Conservation (phyloP, 2,888 invertebrate species). For the Limenitis arthemis region DNA sequence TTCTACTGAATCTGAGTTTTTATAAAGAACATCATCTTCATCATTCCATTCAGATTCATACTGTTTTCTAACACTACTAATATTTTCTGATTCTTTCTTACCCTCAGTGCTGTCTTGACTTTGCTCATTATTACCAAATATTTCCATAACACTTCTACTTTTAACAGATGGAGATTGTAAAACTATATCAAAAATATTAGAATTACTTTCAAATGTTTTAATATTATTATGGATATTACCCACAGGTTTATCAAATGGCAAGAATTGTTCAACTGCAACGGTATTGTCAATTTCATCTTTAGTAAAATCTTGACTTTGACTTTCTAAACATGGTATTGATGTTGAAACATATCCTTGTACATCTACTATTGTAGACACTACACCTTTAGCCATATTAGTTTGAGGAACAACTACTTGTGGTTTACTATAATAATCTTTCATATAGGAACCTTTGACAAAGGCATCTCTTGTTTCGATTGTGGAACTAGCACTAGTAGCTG, state of each 20-base stretch:
- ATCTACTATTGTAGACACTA: conserved; percentile 7
- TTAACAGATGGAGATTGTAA: conserved; percentile 44
- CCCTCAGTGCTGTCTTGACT: conserved; percentile 36
- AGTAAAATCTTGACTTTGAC: conserved; percentile 34
- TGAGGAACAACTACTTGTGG: not conserved
- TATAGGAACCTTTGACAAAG: not conserved
- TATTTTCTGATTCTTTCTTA: conserved; percentile 37
- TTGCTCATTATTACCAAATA: conserved; percentile 42
- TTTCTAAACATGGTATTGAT: conserved; percentile 6
- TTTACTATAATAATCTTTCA: conserved; percentile 1
- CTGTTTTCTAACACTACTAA: conserved; percentile 37
- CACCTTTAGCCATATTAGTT: conserved; percentile 2
- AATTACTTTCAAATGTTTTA: conserved; percentile 24
- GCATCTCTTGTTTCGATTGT: conserved; percentile 4
- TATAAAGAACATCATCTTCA: conserved; percentile 64
- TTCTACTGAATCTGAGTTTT: conserved; percentile 36
- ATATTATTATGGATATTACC: conserved; percentile 14
- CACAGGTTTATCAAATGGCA: conserved; percentile 38
- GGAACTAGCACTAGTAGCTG: conserved; percentile 24
- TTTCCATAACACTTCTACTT: conserved; percentile 61
- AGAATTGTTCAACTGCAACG: conserved; percentile 31
- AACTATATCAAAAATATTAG: conserved; percentile 49
- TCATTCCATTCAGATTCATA: conserved; percentile 59
- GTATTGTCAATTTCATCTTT: conserved; percentile 38
- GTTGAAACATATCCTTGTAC: conserved; percentile 21